Evolutionary conservation across 2,113 vertebrate species (phyloP), one percentile per base, ranked within the genome.

Genomic region (Conger conger): DNA sequence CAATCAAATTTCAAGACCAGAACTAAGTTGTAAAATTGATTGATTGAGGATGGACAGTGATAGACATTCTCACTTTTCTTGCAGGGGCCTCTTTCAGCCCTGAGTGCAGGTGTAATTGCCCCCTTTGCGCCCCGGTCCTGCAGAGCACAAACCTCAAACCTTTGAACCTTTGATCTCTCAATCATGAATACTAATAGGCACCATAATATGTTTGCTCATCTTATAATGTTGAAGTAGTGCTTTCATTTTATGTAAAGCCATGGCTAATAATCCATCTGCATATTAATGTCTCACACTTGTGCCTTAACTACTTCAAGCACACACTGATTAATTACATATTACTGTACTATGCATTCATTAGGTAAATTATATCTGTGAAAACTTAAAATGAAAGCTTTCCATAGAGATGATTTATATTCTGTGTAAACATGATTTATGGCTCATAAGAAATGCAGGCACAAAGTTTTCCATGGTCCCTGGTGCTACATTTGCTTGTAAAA

Each of bases 281-380:
- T 89, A 87, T 86, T 90, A 54, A 89, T 87, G 87, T 85, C 80
- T 82, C 80, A 85, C 86, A 86, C 85, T 86, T 82, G 18, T 50
- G 38, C 79, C 86, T 87, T 80, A 81, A 85, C 87, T 18, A 85
- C 85, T 81, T 90, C 84, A 86, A 86, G 78, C 83, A 84, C 33
- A 88, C 89, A 87, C 84, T 86, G 86, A 91, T 90, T 88, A 86
- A 87, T 86, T 81, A 87, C 68, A 76, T 85, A 82, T 82, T 79
- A 84, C 50, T 27, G 63, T 84, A 85, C 16, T n/a, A 30, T 84
- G 45, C 36, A 54, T 82, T 82, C 35, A 84, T 84, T 38, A 79
- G 16, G 45, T 76, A 40, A 60, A 85, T 80, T 36, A 85, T 36
- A 16, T 50, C 63, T 80, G 78, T 35, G 27, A 87, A 15, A 20